Percentiles rank a stretch among this genome's conserved stretches.
Evolutionary conservation across 2,113 vertebrate species (phyloP).

Genomic region (Strix uralensis): DNA sequence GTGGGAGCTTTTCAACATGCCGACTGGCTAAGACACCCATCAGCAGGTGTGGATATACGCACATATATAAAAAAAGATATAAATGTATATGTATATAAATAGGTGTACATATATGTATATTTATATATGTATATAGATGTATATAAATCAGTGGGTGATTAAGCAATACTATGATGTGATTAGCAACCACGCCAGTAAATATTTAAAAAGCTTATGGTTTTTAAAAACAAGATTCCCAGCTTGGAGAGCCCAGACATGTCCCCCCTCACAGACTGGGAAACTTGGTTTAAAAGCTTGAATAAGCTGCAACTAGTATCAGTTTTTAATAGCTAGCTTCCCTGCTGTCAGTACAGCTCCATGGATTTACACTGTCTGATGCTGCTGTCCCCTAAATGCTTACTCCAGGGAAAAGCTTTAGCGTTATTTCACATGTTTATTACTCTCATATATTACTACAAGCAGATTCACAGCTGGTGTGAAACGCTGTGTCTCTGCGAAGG

Average conservation of each 20-base stretch:
- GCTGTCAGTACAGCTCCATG: neutral
- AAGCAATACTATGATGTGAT: neutral
- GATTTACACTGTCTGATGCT: neutral
- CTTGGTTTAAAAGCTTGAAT: neutral
- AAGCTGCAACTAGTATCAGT: neutral
- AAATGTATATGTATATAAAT: neutral
- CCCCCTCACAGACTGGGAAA: neutral
- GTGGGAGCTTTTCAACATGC: neutral
- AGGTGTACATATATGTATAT: neutral
- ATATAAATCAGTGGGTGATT: neutral
- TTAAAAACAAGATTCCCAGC: neutral
- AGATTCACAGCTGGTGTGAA: neutral
- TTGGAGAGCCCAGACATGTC: neutral
- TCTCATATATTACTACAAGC: neutral
- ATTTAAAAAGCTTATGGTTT: neutral
- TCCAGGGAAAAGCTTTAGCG: neutral
- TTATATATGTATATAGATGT: neutral
- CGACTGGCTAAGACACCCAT: neutral
- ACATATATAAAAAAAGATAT: too few relatives aligned
- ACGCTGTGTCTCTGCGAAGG: neutral
- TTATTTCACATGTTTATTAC: neutral
- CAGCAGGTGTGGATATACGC: neutral
- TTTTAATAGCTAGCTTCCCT: neutral
- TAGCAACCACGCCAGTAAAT: accelerated
- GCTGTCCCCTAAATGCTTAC: neutral